A percentile compares a stretch with the other conserved stretches of the same genome.
Evolutionary conservation across 2,797 vertebrate genomes (phyloP).

Genomic region (Podarcis siculus): DNA sequence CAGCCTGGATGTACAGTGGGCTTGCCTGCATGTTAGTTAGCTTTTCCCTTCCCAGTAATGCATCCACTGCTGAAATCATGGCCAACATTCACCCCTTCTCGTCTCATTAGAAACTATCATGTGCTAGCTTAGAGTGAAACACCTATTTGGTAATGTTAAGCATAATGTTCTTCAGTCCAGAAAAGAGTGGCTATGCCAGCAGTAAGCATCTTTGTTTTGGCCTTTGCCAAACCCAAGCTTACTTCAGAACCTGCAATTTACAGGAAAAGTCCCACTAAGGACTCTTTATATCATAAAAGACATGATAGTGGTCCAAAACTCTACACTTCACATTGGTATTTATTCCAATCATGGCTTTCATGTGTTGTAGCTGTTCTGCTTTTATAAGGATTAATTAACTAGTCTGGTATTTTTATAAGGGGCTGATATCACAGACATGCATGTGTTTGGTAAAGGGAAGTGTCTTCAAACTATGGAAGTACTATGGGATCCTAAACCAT

Average conservation of each 20-base stretch:
- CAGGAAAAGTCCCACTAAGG: conserved; percentile 31
- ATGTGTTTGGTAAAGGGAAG: conserved; percentile 1
- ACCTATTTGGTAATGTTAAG: neutral
- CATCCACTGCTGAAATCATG: neutral
- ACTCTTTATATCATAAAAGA: conserved; percentile 33
- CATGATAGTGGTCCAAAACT: conserved; percentile 18
- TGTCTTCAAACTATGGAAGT: neutral
- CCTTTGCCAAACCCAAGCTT: neutral
- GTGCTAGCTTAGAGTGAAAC: neutral
- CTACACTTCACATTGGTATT: conserved; percentile 12
- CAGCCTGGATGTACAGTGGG: neutral
- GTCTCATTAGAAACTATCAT: neutral
- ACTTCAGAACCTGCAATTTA: neutral
- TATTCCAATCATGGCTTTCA: neutral
- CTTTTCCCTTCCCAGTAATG: neutral
- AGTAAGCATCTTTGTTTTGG: neutral
- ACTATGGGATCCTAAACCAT: neutral
- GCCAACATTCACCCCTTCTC: neutral
- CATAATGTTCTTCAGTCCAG: neutral
- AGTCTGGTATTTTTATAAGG: neutral
- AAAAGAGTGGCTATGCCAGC: neutral
- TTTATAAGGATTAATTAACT: conserved; percentile 35
- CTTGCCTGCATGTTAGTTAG: neutral
- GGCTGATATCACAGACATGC: conserved; percentile 28
- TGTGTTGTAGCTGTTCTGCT: conserved; percentile 11